A percentile compares a stretch with the other conserved stretches of the same genome.
Conservation (phyloP, 2,797 vertebrate genomes). For the Crax fasciolata region DNA sequence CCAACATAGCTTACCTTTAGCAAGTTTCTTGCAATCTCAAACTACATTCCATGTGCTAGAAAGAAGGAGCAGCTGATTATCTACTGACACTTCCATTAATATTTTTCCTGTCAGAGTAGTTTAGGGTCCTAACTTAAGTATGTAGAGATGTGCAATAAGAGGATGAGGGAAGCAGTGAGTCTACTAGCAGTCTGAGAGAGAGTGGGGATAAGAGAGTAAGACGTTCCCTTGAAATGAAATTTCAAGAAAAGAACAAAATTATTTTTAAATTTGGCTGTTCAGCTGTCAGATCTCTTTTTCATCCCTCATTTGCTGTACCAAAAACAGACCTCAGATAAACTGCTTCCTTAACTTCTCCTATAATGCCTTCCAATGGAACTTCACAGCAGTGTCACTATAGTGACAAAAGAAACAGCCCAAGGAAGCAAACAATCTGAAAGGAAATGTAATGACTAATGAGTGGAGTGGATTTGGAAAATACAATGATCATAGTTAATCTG, state of each 20-base stretch:
- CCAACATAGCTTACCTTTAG: neutral
- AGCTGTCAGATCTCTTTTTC: neutral
- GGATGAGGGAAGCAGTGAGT: neutral
- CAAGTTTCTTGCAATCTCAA: neutral
- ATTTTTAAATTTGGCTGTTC: neutral
- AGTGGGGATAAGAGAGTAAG: neutral
- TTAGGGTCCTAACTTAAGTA: neutral
- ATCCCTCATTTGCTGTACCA: neutral
- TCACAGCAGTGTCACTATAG: neutral
- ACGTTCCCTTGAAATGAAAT: neutral
- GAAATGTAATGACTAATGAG: neutral
- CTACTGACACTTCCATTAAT: rapidly evolving
- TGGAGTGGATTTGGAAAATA: neutral
- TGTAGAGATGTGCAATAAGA: neutral
- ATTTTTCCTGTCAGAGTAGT: neutral
- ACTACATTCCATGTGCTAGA: neutral
- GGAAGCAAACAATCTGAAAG: neutral
- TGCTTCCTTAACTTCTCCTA: neutral
- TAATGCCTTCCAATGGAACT: neutral
- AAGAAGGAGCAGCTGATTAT: neutral
- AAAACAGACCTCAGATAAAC: neutral
- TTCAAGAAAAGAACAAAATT: neutral
- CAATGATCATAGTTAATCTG: neutral
- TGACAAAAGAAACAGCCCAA: neutral
- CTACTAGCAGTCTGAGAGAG: neutral